A percentile compares a stretch with the other conserved stretches of the same genome.
Conservation (phyloP, 2,113 vertebrate species). For the Emydocephalus ijimae region DNA sequence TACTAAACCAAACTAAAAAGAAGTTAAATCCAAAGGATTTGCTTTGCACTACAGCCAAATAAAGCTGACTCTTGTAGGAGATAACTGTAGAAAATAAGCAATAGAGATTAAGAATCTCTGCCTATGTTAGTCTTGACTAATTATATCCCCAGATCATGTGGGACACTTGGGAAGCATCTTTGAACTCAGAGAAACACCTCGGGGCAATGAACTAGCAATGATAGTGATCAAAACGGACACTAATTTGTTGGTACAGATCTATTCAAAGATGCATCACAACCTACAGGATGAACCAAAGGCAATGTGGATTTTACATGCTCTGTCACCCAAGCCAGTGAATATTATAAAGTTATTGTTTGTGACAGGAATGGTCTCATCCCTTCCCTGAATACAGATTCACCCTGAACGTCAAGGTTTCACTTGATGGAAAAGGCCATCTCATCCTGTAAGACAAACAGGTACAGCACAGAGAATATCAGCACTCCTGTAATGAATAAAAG, state of each 20-base stretch:
- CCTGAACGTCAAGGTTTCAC: neutral
- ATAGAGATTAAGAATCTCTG: neutral
- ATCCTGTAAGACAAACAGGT: neutral
- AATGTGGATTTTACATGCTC: conserved; percentile 44
- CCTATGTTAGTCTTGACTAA: conserved; percentile 29
- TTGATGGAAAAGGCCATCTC: neutral
- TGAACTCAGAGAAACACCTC: conserved; percentile 32
- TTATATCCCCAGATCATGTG: neutral
- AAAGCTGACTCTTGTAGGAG: neutral
- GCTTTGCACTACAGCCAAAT: neutral
- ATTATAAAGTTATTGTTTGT: neutral
- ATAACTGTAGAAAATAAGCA: conserved; percentile 19
- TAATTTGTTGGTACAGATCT: conserved; percentile 7
- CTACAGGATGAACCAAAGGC: conserved; percentile 32
- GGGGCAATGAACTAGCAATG: conserved; percentile 38
- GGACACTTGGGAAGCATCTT: conserved; percentile 5
- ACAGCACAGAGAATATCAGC: neutral
- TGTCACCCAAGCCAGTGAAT: neutral
- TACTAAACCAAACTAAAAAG: neutral
- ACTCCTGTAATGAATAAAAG: neutral
- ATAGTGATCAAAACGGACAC: conserved; percentile 31
- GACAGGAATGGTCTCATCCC: neutral
- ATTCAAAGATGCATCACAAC: conserved; percentile 28
- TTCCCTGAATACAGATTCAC: neutral
- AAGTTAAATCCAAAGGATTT: neutral